A percentile compares a stretch with the other conserved stretches of the same genome.
phyloP scores from a whole-genome alignment of 2,113 vertebrate species.

The Microcebus jonahi region DNA sequence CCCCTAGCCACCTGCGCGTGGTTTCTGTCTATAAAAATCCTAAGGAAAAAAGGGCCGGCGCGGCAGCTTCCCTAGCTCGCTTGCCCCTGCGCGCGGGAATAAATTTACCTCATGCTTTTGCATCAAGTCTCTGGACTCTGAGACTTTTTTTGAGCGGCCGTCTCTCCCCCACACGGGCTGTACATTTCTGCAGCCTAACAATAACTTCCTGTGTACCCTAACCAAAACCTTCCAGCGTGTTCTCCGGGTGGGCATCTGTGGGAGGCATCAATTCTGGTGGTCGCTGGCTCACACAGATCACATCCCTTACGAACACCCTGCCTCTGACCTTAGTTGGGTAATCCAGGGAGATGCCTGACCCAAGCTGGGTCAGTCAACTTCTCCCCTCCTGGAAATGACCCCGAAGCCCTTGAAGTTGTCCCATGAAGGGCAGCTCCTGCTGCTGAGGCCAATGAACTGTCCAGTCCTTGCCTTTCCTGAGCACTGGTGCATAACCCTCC shows the following conservation, averaged over 20 bases:
- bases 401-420: neutral
- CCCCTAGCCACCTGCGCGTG: too few species aligned
- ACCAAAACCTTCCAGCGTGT: neutral
- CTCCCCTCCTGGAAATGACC: neutral
- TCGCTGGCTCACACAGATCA: neutral
- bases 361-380: neutral
- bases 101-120: too few species aligned
- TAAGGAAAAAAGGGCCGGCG: too few species aligned
- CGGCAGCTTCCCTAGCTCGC: too few species aligned
- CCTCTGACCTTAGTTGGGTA: neutral
- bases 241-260: neutral
- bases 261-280: rapidly evolving
- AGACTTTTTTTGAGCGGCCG: too few species aligned
- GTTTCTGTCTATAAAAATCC: too few species aligned
- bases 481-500: too few species aligned
- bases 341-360: neutral
- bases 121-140: too few species aligned
- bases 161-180: too few species aligned
- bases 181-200: too few species aligned
- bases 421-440: neutral
- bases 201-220: too few species aligned
- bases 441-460: neutral
- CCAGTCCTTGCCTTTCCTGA: neutral
- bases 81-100: too few species aligned
- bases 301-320: neutral